Base-by-base conservation (phyloP, 2,888 invertebrate species). In the Agriopis aurantiaria region DNA sequence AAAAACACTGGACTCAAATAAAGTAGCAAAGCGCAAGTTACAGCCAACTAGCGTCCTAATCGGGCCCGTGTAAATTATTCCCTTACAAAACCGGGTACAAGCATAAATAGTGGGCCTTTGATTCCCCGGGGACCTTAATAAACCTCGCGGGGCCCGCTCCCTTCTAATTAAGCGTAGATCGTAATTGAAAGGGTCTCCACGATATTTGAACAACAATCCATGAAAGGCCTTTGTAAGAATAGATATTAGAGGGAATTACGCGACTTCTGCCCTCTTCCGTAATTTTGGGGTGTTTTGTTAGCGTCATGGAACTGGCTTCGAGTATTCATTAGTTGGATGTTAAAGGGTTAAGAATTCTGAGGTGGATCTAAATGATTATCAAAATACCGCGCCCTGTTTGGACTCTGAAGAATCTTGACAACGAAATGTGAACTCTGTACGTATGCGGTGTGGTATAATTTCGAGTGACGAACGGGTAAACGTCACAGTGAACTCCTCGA, bases 111-210 rank as follows among this genome's bases (percentile, higher is more conserved):
- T 83, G 78, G 78, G 71, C 80, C 81, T 83, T 84, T 83, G 84
- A 84, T 82, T 84, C 78, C 75, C 65, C 14, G 63, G 77, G 75
- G 80, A 81, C 82, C 83, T 80, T 79, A 82, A 85, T 85, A 85
- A 85, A 86, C 84, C 82, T 79, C 78, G 66, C 78, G 59, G 61
- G 68, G 14, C 72, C 76, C 72, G 77, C 79, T 82, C 81, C 82
- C 81, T 81, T 84, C 86, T 88, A 88, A 89, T 89, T 89, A 88
- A 85, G 83, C 82, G 80, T 81, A 79, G 82, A 83, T 82, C 81
- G 85, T 88, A 87, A 89, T 88, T 88, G 88, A 85, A 88, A 86
- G 85, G 85, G 83, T 78, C 83, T 78, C 79, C 55, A 74, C 83
- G 85, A 87, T 88, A 87, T 88, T 87, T 83, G 83, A 85, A 85